phyloP scores from a whole-genome alignment of 2,113 vertebrate species.

The Formicarius rufipectus region DNA sequence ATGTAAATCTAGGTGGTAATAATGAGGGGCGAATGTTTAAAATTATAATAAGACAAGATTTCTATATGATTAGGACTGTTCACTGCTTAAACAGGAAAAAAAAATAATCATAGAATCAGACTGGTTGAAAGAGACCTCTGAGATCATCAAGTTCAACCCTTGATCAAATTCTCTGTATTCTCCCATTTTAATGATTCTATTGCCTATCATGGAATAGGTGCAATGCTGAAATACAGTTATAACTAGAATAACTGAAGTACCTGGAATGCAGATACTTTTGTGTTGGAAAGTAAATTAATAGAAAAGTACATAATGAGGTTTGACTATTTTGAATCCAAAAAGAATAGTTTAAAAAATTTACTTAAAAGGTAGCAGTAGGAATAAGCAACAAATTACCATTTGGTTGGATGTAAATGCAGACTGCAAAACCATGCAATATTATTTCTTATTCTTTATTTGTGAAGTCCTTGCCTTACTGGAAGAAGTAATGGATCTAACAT shows the following conservation, averaged over 20 bases:
- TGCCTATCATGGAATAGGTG: neutral
- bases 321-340: neutral
- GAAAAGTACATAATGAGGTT: neutral
- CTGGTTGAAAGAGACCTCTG: no score
- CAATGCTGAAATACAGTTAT: neutral
- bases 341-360: neutral
- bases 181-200: neutral
- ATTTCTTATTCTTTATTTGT: neutral
- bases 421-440: neutral
- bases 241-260: neutral
- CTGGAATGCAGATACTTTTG: neutral
- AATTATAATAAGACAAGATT: neutral
- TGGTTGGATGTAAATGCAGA: neutral
- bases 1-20: neutral
- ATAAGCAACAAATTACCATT: neutral
- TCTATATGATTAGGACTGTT: neutral
- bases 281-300: neutral
- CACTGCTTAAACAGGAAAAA: neutral
- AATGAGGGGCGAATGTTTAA: neutral
- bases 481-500: neutral
- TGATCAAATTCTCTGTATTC: neutral
- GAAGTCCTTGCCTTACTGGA: neutral
- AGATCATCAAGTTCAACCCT: no score
- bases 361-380: neutral
- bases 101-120: no score